phyloP scores from a whole-genome alignment of 2,113 vertebrate species.

The Pontoporia blainvillei region DNA sequence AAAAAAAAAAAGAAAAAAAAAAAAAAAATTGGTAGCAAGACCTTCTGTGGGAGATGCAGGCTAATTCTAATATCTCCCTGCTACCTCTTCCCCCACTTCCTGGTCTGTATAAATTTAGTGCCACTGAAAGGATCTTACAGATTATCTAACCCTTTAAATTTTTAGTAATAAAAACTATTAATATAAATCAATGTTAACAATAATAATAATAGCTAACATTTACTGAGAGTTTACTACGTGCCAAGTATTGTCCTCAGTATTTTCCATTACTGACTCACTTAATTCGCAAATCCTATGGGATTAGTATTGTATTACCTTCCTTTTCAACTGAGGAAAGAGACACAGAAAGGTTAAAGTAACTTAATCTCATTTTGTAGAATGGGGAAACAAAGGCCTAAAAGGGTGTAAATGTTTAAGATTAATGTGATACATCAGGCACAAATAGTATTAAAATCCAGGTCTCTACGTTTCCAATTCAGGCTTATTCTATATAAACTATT shows the following conservation, averaged over 20 bases:
- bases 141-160: neutral
- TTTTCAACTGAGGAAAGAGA: neutral
- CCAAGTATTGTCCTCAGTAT: neutral
- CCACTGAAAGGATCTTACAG: neutral
- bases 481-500: neutral
- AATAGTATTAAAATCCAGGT: neutral
- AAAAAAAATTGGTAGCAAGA: neutral
- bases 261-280: neutral
- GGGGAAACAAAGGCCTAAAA: neutral
- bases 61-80: neutral
- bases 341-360: neutral
- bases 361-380: neutral
- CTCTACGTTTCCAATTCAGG: neutral
- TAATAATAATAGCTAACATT: neutral
- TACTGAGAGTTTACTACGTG: neutral
- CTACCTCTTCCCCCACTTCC: neutral
- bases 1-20: too few relatives aligned
- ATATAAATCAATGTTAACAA: neutral
- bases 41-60: neutral
- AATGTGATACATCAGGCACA: neutral
- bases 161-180: neutral
- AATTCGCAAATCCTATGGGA: neutral
- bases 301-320: neutral
- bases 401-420: neutral
- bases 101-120: neutral